Percentiles rank a stretch among this genome's conserved stretches.
phyloP scores from a whole-genome alignment of 1,140 invertebrate genomes.

The Penaeus vannamei region DNA sequence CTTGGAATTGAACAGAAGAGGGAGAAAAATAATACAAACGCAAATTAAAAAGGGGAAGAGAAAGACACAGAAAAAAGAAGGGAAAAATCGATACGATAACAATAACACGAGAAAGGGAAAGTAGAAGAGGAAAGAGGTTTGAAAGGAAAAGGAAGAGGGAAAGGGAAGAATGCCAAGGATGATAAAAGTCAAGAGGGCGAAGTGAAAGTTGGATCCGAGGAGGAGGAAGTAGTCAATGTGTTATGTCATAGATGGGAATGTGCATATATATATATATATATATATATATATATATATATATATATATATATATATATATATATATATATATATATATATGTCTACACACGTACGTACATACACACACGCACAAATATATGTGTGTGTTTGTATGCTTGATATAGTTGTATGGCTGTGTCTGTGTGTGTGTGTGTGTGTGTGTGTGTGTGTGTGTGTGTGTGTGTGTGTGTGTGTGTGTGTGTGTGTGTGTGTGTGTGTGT shows the following conservation, averaged over 20 bases:
- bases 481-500: not conserved
- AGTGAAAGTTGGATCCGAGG: not conserved
- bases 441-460: not conserved
- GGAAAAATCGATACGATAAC: not conserved
- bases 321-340: constrained; percentile 13
- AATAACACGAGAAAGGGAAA: not conserved
- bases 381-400: not conserved
- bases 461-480: not conserved
- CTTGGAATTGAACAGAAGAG: too few relatives aligned
- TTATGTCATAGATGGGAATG: not conserved
- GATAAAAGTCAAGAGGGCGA: not conserved
- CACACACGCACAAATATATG: not conserved
- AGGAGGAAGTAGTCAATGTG: not conserved
- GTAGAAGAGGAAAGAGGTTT: not conserved
- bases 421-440: not conserved
- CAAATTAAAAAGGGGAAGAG: too few relatives aligned
- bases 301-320: constrained; percentile 2
- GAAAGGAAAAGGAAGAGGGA: not conserved
- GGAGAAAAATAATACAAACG: too few relatives aligned
- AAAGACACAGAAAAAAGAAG: not conserved
- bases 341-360: not conserved
- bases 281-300: constrained; percentile 8
- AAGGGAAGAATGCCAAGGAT: not conserved
- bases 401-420: too few relatives aligned
- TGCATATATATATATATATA: constrained; percentile 20